Percentiles rank a stretch among this genome's conserved stretches.
phyloP scores from a whole-genome alignment of 2,113 vertebrate species.

The Alosa alosa region DNA sequence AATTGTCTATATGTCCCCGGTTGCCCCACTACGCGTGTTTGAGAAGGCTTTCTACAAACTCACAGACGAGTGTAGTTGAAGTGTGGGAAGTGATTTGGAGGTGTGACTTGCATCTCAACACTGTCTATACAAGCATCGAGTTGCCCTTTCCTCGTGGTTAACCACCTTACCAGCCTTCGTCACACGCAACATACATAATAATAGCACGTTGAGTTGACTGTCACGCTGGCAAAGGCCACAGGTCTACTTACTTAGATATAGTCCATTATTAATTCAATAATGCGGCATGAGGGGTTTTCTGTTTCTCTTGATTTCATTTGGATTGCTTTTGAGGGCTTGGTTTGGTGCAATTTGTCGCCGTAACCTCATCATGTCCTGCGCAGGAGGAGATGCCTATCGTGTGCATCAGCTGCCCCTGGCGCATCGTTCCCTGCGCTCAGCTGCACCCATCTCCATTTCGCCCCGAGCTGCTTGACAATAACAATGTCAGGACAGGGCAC shows the following conservation, averaged over 20 bases:
- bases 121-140: background rate
- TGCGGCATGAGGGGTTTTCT: background rate
- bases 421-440: background rate
- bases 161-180: background rate
- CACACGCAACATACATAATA: background rate
- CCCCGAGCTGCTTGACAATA: slow-evolving; percentile 49
- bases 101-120: background rate
- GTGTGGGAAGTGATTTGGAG: background rate
- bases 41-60: background rate
- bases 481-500: slow-evolving; percentile 36
- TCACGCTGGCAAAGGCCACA: background rate
- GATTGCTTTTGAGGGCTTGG: background rate
- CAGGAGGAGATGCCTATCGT: background rate
- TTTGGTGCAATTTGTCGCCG: slow-evolving; percentile 4
- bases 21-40: background rate
- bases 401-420: background rate
- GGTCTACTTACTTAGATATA: background rate
- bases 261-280: background rate
- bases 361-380: background rate
- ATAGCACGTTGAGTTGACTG: background rate
- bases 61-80: background rate
- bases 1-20: background rate
- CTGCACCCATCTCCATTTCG: slow-evolving; percentile 59
- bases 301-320: slow-evolving; percentile 33
- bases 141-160: background rate